Conservation (phyloP, 2,113 vertebrate species). For the Apaloderma vittatum region DNA sequence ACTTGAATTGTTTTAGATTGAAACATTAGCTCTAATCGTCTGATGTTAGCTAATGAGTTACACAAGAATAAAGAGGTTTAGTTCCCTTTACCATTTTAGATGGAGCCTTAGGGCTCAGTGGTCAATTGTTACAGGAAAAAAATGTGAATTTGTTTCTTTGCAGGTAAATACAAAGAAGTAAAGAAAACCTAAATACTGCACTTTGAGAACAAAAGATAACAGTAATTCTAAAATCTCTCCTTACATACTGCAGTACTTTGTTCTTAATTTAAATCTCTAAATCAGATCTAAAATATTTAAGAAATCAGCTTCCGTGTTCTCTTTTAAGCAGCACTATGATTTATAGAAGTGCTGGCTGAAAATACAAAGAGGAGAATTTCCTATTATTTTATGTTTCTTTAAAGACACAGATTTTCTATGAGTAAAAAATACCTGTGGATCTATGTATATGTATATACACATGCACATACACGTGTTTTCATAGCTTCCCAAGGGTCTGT, state of each 20-base stretch:
- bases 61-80: slow-evolving; percentile 71
- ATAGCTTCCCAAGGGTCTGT: not conserved
- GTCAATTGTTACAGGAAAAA: slow-evolving; percentile 29
- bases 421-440: not conserved
- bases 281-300: slow-evolving; percentile 57
- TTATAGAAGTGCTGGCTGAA: not conserved
- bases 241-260: slow-evolving; percentile 35
- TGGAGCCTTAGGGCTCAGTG: slow-evolving; percentile 20
- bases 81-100: slow-evolving; percentile 42
- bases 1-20: slow-evolving; percentile 50
- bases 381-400: not conserved
- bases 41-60: slow-evolving; percentile 60
- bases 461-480: not conserved
- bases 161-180: slow-evolving; percentile 59
- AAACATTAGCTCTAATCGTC: slow-evolving; percentile 44
- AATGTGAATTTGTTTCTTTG: slow-evolving; percentile 34
- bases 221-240: slow-evolving; percentile 48
- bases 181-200: slow-evolving; percentile 34
- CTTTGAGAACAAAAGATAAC: slow-evolving; percentile 14
- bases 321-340: not conserved
- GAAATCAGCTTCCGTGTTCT: slow-evolving; percentile 38
- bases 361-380: not conserved
- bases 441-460: not conserved
- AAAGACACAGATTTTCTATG: not conserved
- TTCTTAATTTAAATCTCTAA: slow-evolving; percentile 57